Base-by-base conservation (phyloP, 2,797 vertebrate species). In the Eulemur coronatus region DNA sequence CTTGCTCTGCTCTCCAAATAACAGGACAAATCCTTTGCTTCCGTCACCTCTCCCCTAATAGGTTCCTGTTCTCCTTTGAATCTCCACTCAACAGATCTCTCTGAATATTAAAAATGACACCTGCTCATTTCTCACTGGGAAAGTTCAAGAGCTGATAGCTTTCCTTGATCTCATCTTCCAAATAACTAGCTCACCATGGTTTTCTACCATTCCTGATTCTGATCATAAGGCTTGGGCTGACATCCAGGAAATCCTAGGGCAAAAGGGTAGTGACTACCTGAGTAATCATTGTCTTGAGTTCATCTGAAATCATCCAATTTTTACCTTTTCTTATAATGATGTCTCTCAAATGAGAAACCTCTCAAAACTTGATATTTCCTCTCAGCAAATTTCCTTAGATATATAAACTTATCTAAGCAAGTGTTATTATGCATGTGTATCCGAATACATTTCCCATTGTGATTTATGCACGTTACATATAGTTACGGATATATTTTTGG, bases 401-500 rank as follows among this genome's bases (percentile, higher is more conserved):
- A 30, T 35, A 46, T 48, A 87, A 95, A 30, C 63, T 28, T 33
- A 72, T 28, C 35, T 38, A 80, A 61, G 30, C 24, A 61, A 76
- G 14, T 38, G 55, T 90, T 81, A 52, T 69, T 67, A 89, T 61
- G 28, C 61, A 46, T 14, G 48, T 61, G 41, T 87, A 81, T 84
- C 84, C n/a, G 33, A 70, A 92, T 65, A 41, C 4, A 87, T 67
- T 94, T 94, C 38, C 63, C 46, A 88, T 61, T 87, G 59, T 96
- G 91, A 88, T 70, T 81, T 82, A 90, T 90, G 41, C 24, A 80
- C 7, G 4, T 80, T 75, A 92, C 46, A 69, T 48, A 91, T 7
- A 73, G 55, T 50, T 96, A 89, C 48, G 57, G 57, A 84, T 35
- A 41, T 75, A 82, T 50, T 90, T 94, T 92, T 89, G 14, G 70